Percentiles rank a stretch among this genome's conserved stretches.
Conservation (phyloP, 2,113 vertebrate genomes). For the Romanogobio albipinnatus region DNA sequence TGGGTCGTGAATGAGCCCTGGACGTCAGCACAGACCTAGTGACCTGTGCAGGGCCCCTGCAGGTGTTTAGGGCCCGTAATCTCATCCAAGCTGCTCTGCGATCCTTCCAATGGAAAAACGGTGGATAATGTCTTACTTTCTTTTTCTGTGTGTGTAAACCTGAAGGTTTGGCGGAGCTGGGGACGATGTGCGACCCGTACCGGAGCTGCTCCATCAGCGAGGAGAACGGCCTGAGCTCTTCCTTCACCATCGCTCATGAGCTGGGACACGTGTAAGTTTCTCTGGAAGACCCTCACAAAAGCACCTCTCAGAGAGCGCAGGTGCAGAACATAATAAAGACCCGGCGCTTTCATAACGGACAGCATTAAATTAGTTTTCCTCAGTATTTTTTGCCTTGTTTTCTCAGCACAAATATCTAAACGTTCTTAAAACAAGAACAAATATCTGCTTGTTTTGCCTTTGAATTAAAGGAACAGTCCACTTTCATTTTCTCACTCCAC, state of each 20-base stretch:
- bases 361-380: too few species aligned
- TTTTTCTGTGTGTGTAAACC: background rate
- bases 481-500: too few species aligned
- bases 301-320: constrained; percentile 52
- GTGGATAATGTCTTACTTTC: background rate
- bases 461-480: too few species aligned
- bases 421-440: too few species aligned
- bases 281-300: constrained; percentile 45
- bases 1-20: background rate
- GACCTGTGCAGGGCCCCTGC: background rate
- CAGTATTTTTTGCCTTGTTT: too few species aligned
- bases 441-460: too few species aligned
- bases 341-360: background rate
- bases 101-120: background rate
- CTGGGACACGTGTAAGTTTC: constrained; percentile 95
- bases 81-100: background rate
- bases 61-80: background rate
- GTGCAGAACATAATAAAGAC: constrained; percentile 75
- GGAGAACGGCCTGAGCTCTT: constrained; percentile 94
- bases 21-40: background rate
- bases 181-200: constrained; percentile 92
- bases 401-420: too few species aligned
- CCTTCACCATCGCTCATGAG: constrained; percentile 97
- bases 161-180: constrained; percentile 92
- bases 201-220: constrained; percentile 97